Base-by-base conservation (phyloP, 1,140 invertebrate genomes). In the Drosophila guanche region DNA sequence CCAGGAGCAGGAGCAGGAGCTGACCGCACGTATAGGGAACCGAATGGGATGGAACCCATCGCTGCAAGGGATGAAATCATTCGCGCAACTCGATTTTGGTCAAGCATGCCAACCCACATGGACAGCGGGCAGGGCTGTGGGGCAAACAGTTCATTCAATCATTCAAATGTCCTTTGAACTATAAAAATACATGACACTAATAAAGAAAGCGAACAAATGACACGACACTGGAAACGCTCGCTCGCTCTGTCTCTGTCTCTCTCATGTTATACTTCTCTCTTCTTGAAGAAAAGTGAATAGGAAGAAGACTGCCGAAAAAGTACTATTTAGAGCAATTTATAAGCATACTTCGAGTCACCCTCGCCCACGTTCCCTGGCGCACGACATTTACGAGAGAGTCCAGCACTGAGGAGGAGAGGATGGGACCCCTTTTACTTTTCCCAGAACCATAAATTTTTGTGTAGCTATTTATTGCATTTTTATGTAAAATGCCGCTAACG, bases 111-210 rank as follows among this genome's bases (percentile, higher is more conserved):
- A 65, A 27, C 53, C 53, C 37, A 12, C 6, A 8, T 41, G 29
- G 42, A 12, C 22, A 47, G 46, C 16, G 47, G 67, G 45, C 50
- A 46, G 42, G 41, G 54, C 48, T 33, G 58, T 55, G 41, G 66
- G 50, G 47, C 75, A 76, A 69, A 76, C 75, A 88, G 83, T 88
- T 88, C 84, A 88, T 90, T 90, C 89, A 90, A 90, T 90, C 89
- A 90, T 90, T 90, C 89, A 90, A 90, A 90, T 90, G 89, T 90
- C 89, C 89, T 90, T 90, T 90, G 89, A 90, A 90, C 89, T 90
- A 90, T 90, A 90, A 90, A 90, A 90, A 90, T 90, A 90, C 89
- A 90, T 90, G 89, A 89, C 89, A 90, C 89, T 90, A 90, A 90
- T 90, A 90, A 90, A 90, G 89, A 90, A 88, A 89, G 89, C 88